phyloP scores from a whole-genome alignment of 2,888 invertebrate genomes.

The Quadriops clusia region DNA sequence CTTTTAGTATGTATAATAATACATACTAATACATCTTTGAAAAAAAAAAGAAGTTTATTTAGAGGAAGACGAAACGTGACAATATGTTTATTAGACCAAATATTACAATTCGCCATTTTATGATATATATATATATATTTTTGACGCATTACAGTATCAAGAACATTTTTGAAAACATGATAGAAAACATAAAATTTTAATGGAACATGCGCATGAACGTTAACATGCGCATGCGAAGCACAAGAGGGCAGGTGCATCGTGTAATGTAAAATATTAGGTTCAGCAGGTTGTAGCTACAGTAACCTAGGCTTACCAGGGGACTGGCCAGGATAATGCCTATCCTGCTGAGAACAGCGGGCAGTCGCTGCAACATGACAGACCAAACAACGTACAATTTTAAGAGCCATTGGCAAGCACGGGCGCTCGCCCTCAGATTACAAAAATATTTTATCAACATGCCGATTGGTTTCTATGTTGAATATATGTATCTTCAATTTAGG shows the following conservation, averaged over 20 bases:
- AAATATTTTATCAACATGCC: conserved; percentile 2
- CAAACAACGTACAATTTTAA: conserved; percentile 36
- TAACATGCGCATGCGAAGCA: conserved; percentile 24
- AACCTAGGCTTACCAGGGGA: conserved; percentile 73
- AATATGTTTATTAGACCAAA: no score
- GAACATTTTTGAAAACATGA: no score
- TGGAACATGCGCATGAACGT: conserved; percentile 10
- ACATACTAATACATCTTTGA: no score
- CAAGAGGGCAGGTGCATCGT: conserved; percentile 17
- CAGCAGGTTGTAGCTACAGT: conserved; percentile 20
- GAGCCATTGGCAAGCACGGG: conserved; percentile 19
- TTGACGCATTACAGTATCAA: no score
- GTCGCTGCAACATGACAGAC: conserved; percentile 74
- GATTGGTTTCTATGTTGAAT: background rate
- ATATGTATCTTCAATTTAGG: no score
- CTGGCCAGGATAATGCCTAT: conserved; percentile 93
- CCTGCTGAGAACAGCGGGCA: conserved; percentile 91
- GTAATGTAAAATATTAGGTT: conserved; percentile 3
- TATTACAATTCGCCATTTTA: no score
- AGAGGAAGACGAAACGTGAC: no score
- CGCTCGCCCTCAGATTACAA: conserved; percentile 8
- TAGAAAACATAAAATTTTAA: no score
- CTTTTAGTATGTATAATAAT: no score
- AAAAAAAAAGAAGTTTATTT: no score
- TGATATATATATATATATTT: no score